A percentile compares a stretch with the other conserved stretches of the same genome.
Evolutionary conservation across 2,113 vertebrate species (phyloP).

Genomic region (Callionymus lyra): DNA sequence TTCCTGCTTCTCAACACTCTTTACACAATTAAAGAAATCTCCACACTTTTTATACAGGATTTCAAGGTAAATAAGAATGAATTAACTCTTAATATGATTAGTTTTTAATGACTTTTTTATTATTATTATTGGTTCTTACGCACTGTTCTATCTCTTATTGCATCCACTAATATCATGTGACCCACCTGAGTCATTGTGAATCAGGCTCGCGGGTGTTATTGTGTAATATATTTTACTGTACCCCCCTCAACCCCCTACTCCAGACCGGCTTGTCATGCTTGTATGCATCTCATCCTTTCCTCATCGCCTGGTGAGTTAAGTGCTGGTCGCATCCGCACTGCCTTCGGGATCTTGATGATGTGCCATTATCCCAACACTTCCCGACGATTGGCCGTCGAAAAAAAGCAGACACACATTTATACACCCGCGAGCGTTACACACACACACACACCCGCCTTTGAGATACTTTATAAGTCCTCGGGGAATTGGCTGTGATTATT

Average conservation of each 20-base stretch:
- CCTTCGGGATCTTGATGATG: conserved; percentile 2
- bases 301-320: neutral
- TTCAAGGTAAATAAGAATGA: too few species aligned
- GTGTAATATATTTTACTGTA: neutral
- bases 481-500: conserved; percentile 54
- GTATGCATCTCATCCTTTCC: neutral
- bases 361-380: conserved; percentile 11
- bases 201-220: neutral
- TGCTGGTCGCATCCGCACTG: neutral
- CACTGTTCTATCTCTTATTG: too few species aligned
- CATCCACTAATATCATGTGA: too few species aligned
- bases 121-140: too few species aligned
- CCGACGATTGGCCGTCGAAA: conserved; percentile 3
- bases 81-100: too few species aligned
- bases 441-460: conserved; percentile 8
- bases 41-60: too few species aligned
- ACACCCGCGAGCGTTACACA: too few species aligned
- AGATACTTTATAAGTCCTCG: conserved; percentile 37
- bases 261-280: neutral
- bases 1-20: too few species aligned
- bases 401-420: conserved; percentile 1
- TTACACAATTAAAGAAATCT: too few species aligned
- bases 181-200: too few species aligned
- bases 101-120: too few species aligned
- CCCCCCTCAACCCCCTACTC: neutral